A percentile compares a stretch with the other conserved stretches of the same genome.
Conservation (phyloP, 2,113 vertebrate genomes). For the Nesoenas mayeri region DNA sequence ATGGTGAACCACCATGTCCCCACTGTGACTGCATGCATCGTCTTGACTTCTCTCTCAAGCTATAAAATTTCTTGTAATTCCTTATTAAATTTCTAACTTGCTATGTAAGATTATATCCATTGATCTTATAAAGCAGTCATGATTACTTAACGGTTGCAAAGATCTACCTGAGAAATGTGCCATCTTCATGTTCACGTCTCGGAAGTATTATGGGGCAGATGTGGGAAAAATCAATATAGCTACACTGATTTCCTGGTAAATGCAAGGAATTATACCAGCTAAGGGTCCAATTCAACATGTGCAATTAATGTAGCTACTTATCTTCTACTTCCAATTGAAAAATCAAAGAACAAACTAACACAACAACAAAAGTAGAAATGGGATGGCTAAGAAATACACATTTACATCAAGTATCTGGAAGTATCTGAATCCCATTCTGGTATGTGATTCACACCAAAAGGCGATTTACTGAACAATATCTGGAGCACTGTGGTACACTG, state of each 20-base stretch:
- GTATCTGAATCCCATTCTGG: background rate
- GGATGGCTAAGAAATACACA: background rate
- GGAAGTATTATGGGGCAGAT: background rate
- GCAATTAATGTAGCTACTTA: background rate
- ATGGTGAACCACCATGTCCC: background rate
- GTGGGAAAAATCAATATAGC: background rate
- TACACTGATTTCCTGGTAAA: background rate
- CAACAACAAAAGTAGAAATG: background rate
- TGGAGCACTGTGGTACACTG: background rate
- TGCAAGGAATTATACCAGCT: background rate
- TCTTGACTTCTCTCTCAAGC: background rate
- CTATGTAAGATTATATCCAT: background rate
- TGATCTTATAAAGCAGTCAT: background rate
- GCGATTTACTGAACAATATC: background rate
- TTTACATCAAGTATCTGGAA: background rate
- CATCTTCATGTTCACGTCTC: background rate
- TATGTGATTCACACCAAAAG: conserved; percentile 38
- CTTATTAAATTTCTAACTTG: background rate
- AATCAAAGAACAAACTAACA: background rate
- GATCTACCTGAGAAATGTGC: background rate
- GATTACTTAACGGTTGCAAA: background rate
- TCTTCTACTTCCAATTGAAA: background rate
- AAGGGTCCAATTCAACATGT: background rate
- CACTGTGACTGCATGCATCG: background rate
- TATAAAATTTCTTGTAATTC: background rate